Conservation (phyloP, 2,797 vertebrate species). For the Mormyrops boulengeri region DNA sequence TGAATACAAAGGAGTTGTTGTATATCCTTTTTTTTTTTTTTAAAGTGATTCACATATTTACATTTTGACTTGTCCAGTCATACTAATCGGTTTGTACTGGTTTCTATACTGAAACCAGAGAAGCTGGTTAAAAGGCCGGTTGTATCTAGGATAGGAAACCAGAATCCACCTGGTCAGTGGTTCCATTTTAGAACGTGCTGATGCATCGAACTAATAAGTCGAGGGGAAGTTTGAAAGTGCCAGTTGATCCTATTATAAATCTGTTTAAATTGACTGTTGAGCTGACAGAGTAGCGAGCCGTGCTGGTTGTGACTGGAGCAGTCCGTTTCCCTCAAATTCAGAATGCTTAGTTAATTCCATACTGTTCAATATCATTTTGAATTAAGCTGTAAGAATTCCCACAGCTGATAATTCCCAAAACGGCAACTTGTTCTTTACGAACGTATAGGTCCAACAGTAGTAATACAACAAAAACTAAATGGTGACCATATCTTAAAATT, state of each 20-base stretch:
- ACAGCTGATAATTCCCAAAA: neutral
- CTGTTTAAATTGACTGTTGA: neutral
- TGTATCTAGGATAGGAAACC: neutral
- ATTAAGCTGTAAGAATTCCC: neutral
- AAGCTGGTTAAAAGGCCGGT: neutral
- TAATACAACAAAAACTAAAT: neutral
- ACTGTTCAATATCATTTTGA: neutral
- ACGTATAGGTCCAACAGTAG: neutral
- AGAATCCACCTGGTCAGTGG: neutral
- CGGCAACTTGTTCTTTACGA: neutral
- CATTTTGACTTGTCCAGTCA: neutral
- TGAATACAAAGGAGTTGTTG: neutral
- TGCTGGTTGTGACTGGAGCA: neutral
- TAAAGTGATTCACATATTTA: neutral
- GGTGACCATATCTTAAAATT: neutral
- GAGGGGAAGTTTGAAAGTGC: neutral
- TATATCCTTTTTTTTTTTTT: neutral
- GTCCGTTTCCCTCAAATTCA: neutral
- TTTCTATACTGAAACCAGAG: neutral
- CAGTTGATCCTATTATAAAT: neutral
- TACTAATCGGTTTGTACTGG: neutral
- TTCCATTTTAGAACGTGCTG: neutral
- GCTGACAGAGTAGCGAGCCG: neutral
- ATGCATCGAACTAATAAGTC: neutral
- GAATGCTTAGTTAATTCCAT: neutral